Evolutionary conservation across 2,797 vertebrate genomes (phyloP), one percentile per base, ranked within the genome.

Genomic region (Centropyge bicolor): DNA sequence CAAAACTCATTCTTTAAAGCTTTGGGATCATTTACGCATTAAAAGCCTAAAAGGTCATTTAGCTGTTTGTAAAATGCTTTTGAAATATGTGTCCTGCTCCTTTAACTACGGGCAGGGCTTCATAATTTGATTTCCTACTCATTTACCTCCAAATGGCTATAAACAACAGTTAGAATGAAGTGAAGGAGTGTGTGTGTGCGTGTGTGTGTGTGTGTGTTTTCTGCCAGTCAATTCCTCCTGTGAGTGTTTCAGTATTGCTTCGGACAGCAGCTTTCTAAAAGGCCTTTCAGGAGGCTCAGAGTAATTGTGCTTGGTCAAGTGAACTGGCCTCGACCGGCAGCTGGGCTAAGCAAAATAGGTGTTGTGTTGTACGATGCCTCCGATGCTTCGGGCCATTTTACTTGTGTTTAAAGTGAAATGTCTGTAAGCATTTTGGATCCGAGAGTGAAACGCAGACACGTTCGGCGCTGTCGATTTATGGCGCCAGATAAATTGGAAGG

Each of bases 231-330:
- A 89, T 93, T 90, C 90, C 90, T 93, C 92, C 91, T 89, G 90
- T 92, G 90, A 93, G 93, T 84, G 92, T 89, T 90, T 89, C 86
- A 84, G 90, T 93, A 94, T 94, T 95, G 93, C 94, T 94, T 93
- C 87, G 88, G 91, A 92, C 94, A 95, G 95, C 95, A 95, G 77
- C 78, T 94, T 95, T 94, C 88, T 88, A 88, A 90, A 91, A 91
- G 93, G 91, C 92, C 92, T 95, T 95, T 95, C 93, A 95, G 93
- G 90, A 91, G 89, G 85, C 83, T 89, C 82, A 61, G 83, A 88
- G 88, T 92, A 91, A 94, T 94, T 94, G 86, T 95, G 94, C 94
- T 95, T 93, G 94, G 92, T 95, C 93, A 92, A 95, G 94, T 68
- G 88, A 94, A 93, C 85, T 83, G 90, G 87, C 91, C 89, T 88